A percentile compares a stretch with the other conserved stretches of the same genome.
phyloP scores from a whole-genome alignment of 2,797 vertebrate genomes.

The Zalophus californianus region DNA sequence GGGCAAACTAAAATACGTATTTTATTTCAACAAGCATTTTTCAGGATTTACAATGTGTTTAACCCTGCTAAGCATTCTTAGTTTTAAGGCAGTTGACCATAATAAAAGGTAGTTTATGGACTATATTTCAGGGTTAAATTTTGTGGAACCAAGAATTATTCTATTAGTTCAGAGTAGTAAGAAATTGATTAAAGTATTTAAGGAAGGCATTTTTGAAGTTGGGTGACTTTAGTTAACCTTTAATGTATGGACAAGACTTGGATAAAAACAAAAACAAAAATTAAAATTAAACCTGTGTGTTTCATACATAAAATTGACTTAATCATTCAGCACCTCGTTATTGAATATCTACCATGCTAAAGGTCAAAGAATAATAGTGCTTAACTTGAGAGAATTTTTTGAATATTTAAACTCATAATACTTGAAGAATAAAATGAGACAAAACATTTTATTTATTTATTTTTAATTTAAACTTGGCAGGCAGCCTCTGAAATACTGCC shows the following conservation, averaged over 20 bases:
- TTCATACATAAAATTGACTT: background rate
- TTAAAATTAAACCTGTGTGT: background rate
- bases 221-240: background rate
- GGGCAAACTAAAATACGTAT: background rate
- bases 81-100: background rate
- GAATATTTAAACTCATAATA: background rate
- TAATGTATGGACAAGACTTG: background rate
- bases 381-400: background rate
- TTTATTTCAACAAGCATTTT: background rate
- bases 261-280: background rate
- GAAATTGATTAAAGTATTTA: background rate
- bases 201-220: background rate
- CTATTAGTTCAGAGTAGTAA: background rate
- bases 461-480: background rate
- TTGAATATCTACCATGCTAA: background rate
- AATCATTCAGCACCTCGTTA: background rate
- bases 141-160: background rate
- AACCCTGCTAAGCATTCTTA: background rate
- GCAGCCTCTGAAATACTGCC: background rate
- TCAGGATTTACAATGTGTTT: background rate
- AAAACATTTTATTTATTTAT: slow-evolving; percentile 26
- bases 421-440: background rate
- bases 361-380: background rate
- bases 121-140: background rate
- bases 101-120: background rate